phyloP scores from a whole-genome alignment of 1,140 invertebrate species.

The Agraylea sexmaculata region DNA sequence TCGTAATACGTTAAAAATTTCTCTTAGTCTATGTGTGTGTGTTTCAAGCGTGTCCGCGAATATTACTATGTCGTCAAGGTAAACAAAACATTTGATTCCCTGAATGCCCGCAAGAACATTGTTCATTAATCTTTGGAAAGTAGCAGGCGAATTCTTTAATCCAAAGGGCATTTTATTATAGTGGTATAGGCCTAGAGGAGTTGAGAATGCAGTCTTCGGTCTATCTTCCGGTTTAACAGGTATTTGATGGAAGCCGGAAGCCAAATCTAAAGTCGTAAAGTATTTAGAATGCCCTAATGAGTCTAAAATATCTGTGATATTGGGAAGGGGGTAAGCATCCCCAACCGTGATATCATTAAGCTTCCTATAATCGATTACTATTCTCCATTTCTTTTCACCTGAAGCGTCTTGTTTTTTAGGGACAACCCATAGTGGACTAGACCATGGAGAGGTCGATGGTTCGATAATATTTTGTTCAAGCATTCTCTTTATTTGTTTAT shows the following conservation, averaged over 20 bases:
- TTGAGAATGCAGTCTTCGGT: conserved; percentile 32
- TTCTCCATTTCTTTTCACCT: too few species aligned
- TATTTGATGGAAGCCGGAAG: conserved; percentile 27
- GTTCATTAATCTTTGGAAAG: conserved; percentile 28
- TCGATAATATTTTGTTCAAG: too few species aligned
- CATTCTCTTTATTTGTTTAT: too few species aligned
- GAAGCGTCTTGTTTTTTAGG: too few species aligned
- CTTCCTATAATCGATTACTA: too few species aligned
- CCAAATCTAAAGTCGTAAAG: conserved; percentile 25
- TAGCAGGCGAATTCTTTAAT: conserved; percentile 24
- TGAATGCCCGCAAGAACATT: conserved; percentile 21
- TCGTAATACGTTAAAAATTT: conserved; percentile 28
- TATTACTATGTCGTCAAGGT: conserved; percentile 27
- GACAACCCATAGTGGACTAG: too few species aligned
- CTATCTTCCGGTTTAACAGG: conserved; percentile 21
- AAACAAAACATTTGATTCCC: conserved; percentile 23
- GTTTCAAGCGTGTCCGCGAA: conserved; percentile 24
- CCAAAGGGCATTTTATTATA: conserved; percentile 26
- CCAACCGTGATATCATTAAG: too few species aligned
- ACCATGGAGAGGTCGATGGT: too few species aligned
- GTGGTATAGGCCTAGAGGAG: conserved; percentile 21
- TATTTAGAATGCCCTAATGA: conserved; percentile 24
- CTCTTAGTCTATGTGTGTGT: conserved; percentile 27
- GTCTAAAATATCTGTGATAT: conserved; percentile 31
- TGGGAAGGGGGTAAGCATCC: conserved; percentile 40